Percentiles rank a stretch among this genome's conserved stretches.
phyloP scores from a whole-genome alignment of 2,113 vertebrate genomes.

The Hippotragus niger region DNA sequence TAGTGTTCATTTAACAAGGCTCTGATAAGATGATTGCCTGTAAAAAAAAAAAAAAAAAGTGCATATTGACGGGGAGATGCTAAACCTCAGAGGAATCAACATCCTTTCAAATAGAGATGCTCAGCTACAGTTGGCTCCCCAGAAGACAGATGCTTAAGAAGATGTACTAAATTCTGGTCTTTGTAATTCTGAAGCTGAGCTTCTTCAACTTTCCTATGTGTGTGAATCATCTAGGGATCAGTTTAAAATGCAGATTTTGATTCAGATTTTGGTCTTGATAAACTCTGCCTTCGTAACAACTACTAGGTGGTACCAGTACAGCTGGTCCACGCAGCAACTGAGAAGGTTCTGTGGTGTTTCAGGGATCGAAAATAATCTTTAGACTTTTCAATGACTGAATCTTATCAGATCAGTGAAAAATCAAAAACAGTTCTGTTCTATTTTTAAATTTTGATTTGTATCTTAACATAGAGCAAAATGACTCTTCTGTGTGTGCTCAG shows the following conservation, averaged over 20 bases:
- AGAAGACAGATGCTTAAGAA: not conserved
- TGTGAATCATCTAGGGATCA: fast-evolving
- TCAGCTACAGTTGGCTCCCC: fast-evolving
- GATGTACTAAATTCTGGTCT: not conserved
- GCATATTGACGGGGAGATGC: not conserved
- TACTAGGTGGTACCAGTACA: too few species aligned
- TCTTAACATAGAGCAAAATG: not conserved
- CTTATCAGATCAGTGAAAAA: not conserved
- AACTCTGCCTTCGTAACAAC: not conserved
- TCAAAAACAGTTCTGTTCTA: not conserved
- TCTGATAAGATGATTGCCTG: not conserved
- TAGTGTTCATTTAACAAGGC: not conserved
- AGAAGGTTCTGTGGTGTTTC: not conserved
- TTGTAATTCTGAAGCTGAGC: not conserved
- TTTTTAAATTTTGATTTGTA: not conserved
- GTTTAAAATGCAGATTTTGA: not conserved
- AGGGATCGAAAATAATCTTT: not conserved
- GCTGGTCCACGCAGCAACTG: fast-evolving
- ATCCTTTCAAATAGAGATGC: not conserved
- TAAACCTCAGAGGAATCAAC: not conserved
- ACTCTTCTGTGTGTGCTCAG: not conserved
- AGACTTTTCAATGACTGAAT: not conserved
- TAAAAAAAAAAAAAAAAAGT: not conserved
- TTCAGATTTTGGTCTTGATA: not conserved
- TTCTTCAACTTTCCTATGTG: not conserved